A percentile compares a stretch with the other conserved stretches of the same genome.
Conservation (phyloP, 2,113 vertebrate genomes). For the Parus major region DNA sequence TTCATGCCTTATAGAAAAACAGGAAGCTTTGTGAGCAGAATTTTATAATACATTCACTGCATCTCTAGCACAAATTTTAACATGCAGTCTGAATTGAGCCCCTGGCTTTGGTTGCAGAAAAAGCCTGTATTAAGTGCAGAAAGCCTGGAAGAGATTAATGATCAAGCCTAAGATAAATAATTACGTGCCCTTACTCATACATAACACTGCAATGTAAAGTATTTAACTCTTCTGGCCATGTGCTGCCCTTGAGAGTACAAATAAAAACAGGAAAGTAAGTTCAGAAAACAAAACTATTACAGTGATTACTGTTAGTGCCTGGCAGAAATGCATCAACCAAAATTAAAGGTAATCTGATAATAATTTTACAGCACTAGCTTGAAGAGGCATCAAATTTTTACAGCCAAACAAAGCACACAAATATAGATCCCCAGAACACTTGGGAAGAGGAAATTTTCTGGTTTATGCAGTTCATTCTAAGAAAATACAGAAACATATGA, state of each 20-base stretch:
- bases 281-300: background rate
- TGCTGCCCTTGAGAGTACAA: background rate
- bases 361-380: background rate
- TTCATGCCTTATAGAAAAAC: conserved; percentile 26
- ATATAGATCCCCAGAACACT: background rate
- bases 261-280: background rate
- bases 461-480: background rate
- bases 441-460: background rate
- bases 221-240: background rate
- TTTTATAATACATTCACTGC: background rate
- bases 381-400: background rate
- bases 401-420: conserved; percentile 3
- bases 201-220: background rate
- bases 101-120: background rate
- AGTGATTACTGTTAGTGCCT: background rate
- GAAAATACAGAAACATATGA: background rate
- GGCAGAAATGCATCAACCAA: background rate
- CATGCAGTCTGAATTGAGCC: conserved; percentile 26
- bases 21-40: background rate
- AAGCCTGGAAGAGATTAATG: background rate
- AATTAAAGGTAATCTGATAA: conserved; percentile 26
- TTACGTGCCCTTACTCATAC: background rate
- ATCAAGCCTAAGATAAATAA: background rate
- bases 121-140: background rate
- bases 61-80: background rate